phyloP scores from a whole-genome alignment of 2,797 vertebrate genomes.

The Momotus momota region DNA sequence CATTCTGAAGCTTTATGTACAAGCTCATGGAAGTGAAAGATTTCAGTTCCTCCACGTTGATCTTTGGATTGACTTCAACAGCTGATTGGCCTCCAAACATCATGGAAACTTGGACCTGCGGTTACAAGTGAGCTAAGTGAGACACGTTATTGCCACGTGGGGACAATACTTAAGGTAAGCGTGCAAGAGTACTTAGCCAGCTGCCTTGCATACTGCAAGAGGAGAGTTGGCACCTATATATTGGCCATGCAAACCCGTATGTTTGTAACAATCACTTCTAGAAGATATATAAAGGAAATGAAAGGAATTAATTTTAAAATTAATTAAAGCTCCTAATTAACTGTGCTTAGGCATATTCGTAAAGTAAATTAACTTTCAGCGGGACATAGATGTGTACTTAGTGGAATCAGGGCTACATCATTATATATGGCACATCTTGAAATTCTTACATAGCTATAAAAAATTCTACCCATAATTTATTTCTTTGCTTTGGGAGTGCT shows the following conservation, averaged over 20 bases:
- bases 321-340: neutral
- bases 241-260: neutral
- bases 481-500: constrained; percentile 9
- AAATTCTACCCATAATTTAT: neutral
- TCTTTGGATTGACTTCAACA: constrained; percentile 90
- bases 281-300: neutral
- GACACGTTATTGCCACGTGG: neutral
- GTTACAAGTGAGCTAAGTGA: constrained; percentile 16
- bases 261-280: neutral
- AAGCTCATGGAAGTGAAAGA: constrained; percentile 93
- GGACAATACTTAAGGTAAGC: neutral
- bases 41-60: constrained; percentile 89
- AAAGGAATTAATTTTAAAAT: neutral
- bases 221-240: neutral
- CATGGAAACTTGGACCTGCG: constrained; percentile 97
- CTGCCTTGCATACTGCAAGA: neutral
- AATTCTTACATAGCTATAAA: neutral
- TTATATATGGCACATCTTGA: neutral
- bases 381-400: neutral
- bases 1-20: constrained; percentile 84
- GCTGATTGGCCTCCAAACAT: constrained; percentile 93
- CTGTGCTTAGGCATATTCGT: neutral
- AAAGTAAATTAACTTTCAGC: constrained; percentile 2
- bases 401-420: neutral
- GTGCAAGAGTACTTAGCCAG: neutral